A percentile compares a stretch with the other conserved stretches of the same genome.
These are phyloP conservation scores for Aspidoscelis tigris DNA, from an alignment of 2,113 vertebrate genomes.

Conservation along the genomic window DNA sequence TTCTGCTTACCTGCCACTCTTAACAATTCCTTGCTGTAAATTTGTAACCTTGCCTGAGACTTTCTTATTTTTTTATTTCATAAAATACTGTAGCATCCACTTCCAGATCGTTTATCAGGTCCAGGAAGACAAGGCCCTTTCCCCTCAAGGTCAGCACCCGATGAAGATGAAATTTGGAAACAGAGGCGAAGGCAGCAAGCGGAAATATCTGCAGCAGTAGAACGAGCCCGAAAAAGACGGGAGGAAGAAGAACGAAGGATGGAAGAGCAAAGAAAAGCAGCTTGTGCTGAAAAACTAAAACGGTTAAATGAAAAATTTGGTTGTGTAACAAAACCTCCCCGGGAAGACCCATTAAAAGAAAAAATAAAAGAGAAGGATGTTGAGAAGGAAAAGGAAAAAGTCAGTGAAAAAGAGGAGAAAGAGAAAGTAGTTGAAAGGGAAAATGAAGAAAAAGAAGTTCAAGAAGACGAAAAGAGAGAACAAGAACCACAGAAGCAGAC, in stretches of 20 bases:
- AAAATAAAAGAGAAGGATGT: conserved; percentile 59
- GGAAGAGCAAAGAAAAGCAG: conserved; percentile 96
- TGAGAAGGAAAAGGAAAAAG: conserved; percentile 50
- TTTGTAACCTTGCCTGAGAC: background rate
- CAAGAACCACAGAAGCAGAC: conserved; percentile 65
- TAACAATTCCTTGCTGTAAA: too few relatives aligned
- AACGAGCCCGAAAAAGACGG: conserved; percentile 90
- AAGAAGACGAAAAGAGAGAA: conserved; percentile 62
- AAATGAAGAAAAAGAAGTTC: conserved; percentile 66
- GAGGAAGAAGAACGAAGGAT: conserved; percentile 96
- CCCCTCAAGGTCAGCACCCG: conserved; percentile 77
- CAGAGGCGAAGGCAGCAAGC: conserved; percentile 92
- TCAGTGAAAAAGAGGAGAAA: conserved; percentile 37
- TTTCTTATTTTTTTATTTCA: background rate
- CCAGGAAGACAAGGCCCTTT: conserved; percentile 75
- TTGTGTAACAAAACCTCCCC: conserved; percentile 75
- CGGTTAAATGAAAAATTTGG: conserved; percentile 95
- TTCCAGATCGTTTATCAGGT: conserved; percentile 75
- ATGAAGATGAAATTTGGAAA: conserved; percentile 96
- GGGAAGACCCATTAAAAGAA: conserved; percentile 76
- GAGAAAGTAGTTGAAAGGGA: conserved; percentile 55
- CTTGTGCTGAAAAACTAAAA: conserved; percentile 96
- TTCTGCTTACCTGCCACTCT: background rate
- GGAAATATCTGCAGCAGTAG: conserved; percentile 92
- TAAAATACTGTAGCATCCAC: conserved; percentile 75